Evolutionary conservation across 2,888 invertebrate species (phyloP).

Genomic region (Dyspetes luteomarginatus): DNA sequence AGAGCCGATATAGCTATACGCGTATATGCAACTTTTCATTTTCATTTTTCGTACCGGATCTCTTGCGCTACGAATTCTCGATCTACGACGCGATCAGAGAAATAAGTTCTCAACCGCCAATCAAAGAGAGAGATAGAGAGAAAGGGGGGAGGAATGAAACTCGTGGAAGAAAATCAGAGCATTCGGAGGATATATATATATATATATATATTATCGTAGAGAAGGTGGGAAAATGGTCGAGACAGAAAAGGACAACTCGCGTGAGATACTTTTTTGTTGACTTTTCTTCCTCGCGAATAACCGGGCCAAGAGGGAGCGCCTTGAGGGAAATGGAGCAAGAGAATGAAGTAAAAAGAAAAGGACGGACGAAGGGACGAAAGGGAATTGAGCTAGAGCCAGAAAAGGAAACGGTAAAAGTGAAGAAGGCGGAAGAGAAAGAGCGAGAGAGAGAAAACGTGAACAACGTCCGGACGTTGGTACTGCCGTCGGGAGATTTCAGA

Average conservation of each 20-base stretch:
- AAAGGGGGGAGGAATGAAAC: not conserved
- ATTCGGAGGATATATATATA: not conserved
- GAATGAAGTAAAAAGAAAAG: not conserved
- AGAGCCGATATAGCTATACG: not conserved
- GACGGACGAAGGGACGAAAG: not conserved
- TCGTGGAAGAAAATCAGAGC: not conserved
- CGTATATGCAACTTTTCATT: not conserved
- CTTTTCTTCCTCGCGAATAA: not conserved
- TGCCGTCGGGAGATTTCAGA: conserved; percentile 39
- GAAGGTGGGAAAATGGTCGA: not conserved
- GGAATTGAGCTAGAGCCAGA: conserved; percentile 8
- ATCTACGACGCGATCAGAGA: conserved; percentile 2
- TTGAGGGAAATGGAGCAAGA: not conserved
- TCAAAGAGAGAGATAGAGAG: conserved; percentile 10
- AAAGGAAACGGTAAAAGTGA: conserved; percentile 10
- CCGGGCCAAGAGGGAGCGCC: not conserved
- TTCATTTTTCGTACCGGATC: not conserved
- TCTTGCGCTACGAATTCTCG: not conserved
- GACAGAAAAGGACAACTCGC: not conserved
- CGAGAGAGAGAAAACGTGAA: conserved; percentile 29
- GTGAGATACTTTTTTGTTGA: not conserved
- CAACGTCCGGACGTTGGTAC: conserved; percentile 36
- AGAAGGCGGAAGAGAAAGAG: not conserved
- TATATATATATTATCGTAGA: too few relatives aligned
- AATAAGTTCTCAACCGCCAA: conserved; percentile 11